Evolutionary conservation across 1,140 invertebrate species (phyloP).

Genomic region (Mamestra configurata): DNA sequence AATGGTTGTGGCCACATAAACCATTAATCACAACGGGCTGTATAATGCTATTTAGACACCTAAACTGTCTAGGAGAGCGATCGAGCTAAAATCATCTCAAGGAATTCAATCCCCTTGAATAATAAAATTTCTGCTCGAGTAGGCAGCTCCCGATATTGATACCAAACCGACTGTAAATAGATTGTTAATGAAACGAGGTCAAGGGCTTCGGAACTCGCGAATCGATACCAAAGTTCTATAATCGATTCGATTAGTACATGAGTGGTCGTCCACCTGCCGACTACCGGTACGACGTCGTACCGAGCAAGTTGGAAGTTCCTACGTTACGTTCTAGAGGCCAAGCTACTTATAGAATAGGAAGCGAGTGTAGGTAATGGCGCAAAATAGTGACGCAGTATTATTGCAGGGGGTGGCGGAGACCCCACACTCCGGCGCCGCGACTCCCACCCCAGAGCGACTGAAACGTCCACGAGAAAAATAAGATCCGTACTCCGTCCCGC

Average conservation of each 20-base stretch:
- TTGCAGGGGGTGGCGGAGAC: slow-evolving; percentile 82
- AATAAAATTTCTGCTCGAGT: slow-evolving; percentile 4
- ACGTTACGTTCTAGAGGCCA: slow-evolving; percentile 67
- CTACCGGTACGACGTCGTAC: background rate
- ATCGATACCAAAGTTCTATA: slow-evolving; percentile 47
- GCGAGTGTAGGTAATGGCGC: slow-evolving; percentile 88
- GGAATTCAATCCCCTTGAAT: slow-evolving; percentile 1
- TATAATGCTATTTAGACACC: background rate
- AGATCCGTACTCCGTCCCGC: slow-evolving; percentile 84
- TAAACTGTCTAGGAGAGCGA: background rate
- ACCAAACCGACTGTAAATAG: slow-evolving; percentile 40
- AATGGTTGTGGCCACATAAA: background rate
- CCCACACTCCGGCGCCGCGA: slow-evolving; percentile 61
- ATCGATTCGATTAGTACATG: slow-evolving; percentile 41
- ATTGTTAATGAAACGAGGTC: slow-evolving; percentile 49
- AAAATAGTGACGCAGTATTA: slow-evolving; percentile 88
- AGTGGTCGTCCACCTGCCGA: slow-evolving; percentile 14
- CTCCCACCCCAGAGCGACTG: slow-evolving; percentile 79
- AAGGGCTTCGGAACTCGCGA: slow-evolving; percentile 41
- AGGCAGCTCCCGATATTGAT: slow-evolving; percentile 36
- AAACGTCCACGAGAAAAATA: slow-evolving; percentile 87
- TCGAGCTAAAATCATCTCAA: background rate
- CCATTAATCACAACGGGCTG: slow-evolving; percentile 13
- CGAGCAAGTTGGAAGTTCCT: slow-evolving; percentile 49
- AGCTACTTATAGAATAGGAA: slow-evolving; percentile 87